Evolutionary conservation across 2,113 vertebrate genomes (phyloP).

Genomic region (Ceyx cyanopectus): DNA sequence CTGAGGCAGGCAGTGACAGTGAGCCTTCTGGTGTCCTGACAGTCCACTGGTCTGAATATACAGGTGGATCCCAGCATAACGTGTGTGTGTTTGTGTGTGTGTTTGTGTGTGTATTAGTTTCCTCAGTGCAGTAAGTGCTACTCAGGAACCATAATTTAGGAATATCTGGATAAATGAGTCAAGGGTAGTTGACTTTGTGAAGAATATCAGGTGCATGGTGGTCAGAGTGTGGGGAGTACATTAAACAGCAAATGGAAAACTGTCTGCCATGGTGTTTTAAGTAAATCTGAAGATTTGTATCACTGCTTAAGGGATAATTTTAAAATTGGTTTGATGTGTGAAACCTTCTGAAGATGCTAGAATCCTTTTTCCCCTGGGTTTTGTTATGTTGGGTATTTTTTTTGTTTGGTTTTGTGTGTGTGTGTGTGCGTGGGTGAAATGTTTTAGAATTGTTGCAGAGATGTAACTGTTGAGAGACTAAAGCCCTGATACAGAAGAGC

Average conservation of each 20-base stretch:
- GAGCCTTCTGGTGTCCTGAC: not conserved
- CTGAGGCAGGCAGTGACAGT: not conserved
- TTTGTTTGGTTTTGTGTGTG: too few species aligned
- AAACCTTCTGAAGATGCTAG: not conserved
- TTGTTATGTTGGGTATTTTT: not conserved
- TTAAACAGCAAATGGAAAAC: constrained; percentile 24
- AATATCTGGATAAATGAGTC: not conserved
- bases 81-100: not conserved
- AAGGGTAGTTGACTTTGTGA: not conserved
- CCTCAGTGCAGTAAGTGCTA: not conserved
- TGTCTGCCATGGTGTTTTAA: not conserved
- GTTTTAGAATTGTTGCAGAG: not conserved
- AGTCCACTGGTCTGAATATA: not conserved
- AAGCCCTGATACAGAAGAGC: not conserved
- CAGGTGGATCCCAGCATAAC: not conserved
- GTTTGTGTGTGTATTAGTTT: not conserved
- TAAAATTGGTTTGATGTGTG: not conserved
- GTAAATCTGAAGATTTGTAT: not conserved
- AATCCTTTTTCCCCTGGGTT: not conserved
- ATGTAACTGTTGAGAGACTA: not conserved
- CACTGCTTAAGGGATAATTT: not conserved
- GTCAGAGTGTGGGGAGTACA: not conserved
- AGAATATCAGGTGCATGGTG: not conserved
- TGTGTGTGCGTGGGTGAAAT: not conserved
- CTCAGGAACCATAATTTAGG: not conserved